Evolutionary conservation across 2,113 vertebrate genomes (phyloP), one percentile per base, ranked within the genome.

Genomic region (Cyphomyrus plagiostoma): DNA sequence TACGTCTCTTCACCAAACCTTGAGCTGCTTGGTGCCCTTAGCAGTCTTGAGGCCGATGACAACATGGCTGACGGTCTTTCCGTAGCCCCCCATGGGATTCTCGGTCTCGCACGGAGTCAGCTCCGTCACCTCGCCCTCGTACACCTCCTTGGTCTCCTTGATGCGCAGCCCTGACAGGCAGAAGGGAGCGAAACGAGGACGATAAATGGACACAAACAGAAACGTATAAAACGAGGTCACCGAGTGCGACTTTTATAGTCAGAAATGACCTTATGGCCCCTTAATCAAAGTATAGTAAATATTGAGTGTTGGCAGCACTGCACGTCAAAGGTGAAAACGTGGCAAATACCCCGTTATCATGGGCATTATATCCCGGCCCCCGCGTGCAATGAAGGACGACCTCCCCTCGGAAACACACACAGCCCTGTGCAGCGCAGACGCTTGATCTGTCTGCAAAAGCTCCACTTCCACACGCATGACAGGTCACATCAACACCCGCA

Each of bases 111-210:
- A 99, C 0, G 98, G 98, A 48, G 97, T 99, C 87, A 99, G 94
- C 94, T 99, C 98, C 19, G 98, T 99, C 94, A 99, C 98, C 94
- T 99, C 98, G 1, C 98, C 98, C 95, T 99, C 98, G 91, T 99
- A 99, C 89, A 99, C 98, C 90, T 99, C 98, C 93, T 99, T 99
- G 46, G 98, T 99, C 92, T 99, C 98, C 95, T 99, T 99, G 94
- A 99, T 99, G 88, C 98, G 96, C 89, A 99, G 91, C 2, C 98
- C 98, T 99, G 92, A 21, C 94, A 62, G 92, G 39, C 86, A 23
- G 39, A 21, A 30, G n/a, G 8, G 62, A 85, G 50, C 48, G 6
- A 15, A 26, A 53, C 3, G 17, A 6, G 62, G 19, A 88, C 4
- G 8, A 35, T 56, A 56, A 56, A 53, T 53, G 15, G 30, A 87